Evolutionary conservation across 2,888 invertebrate species (phyloP), one percentile per base, ranked within the genome.

Genomic region (Diabrotica balteata): DNA sequence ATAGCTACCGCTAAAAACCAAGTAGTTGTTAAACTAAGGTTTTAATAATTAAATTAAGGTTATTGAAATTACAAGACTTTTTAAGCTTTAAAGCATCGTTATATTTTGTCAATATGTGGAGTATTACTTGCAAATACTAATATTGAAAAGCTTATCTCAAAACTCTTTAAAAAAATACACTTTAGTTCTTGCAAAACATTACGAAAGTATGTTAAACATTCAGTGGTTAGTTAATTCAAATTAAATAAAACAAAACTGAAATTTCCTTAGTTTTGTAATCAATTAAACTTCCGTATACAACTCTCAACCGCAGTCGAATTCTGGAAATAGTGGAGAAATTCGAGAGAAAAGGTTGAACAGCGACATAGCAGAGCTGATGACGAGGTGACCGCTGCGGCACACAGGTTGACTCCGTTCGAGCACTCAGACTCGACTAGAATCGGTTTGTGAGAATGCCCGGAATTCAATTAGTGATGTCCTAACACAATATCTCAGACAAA

Each of bases 391-490:
- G 69, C 44, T 59, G 63, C 54, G 69, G 66, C 55, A 45, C 57
- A 60, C 63, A 66, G 66, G 69, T 68, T 65, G 68, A 68, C 49
- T 58, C 9, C 55, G 59, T 42, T 53, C 50, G 17, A 45, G 66
- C 66, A 53, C 66, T 59, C 59, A 42, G 51, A 47, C 62, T 63
- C 54, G 54, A 47, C 62, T 63, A 63, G 61, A 63, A 63, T 66
- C 66, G 68, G 66, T 65, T 65, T 61, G 73, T 76, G 78, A 78
- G 78, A 79, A 77, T 77, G 76, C 72, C 74, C 73, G 79, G 80
- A 80, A 81, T 81, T 81, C 81, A 80, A 81, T 81, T 81, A 81
- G 77, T 73, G 79, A 70, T 72, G 72, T 72, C 67, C 72, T 68
- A 68, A 74, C 76, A 78, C 75, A 72, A 72, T 72, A 72, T 70